Base-by-base conservation (phyloP, 2,797 vertebrate genomes). In the Eutrigla gurnardus region DNA sequence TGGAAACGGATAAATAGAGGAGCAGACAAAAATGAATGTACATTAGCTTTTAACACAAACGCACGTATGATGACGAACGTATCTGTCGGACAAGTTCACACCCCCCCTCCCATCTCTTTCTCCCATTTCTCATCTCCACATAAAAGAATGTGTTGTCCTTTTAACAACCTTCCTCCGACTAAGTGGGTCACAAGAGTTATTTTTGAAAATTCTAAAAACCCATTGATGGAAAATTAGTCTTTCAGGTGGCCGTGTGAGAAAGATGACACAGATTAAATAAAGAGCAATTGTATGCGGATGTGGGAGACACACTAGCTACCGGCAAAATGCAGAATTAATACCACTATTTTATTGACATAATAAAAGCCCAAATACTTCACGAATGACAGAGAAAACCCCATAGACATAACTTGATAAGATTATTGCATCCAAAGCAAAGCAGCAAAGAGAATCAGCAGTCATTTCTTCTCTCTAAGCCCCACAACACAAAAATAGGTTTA, bases 101-200 rank as follows among this genome's bases (percentile, higher is more conserved):
- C 73, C 32, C 43, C 49, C 6, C 36, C 33, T 52, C 43, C 60
- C 67, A 43, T 74, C 53, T 52, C 65, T 42, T 69, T 54, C 55
- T 47, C 43, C 59, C 37, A 39, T 76, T 47, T 69, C 65, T 71
- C 62, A 40, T 82, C 70, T 74, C 62, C 32, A 60, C 5, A 40
- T 65, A 52, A 60, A 79, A 43, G 66, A 71, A 73, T 69, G 71
- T 35, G 45, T 40, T 81, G 65, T 70, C 61, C 65, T 81, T 53
- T 70, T 59, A 77, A 64, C 59, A 78, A 72, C 82, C 60, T 77
- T 73, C 65, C 75, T 67, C 77, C 85, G 70, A 80, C 65, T 59
- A 58, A 35, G 45, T 39, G 52, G 62, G 72, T 82, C 66, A 49
- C 55, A 49, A 68, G 46, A 80, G 43, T 74, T 66, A 74, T 79